phyloP scores from a whole-genome alignment of 2,888 invertebrate genomes.

The Ormia ochracea region DNA sequence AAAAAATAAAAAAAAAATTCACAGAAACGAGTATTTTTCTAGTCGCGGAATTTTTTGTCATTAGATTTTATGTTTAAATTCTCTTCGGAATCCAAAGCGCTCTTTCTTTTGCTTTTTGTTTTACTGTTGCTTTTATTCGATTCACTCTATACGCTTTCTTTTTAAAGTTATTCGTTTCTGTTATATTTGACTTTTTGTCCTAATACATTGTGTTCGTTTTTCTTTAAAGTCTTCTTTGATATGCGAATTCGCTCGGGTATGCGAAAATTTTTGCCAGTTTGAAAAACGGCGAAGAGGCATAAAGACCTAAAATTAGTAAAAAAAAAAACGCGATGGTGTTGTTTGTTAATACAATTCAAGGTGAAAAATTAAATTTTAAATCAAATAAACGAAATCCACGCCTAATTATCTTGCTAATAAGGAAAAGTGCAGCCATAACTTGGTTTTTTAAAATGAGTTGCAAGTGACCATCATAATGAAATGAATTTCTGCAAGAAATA shows the following conservation, averaged over 20 bases:
- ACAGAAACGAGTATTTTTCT: conserved; percentile 58
- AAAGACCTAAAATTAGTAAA: conserved; percentile 57
- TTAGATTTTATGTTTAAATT: conserved; percentile 38
- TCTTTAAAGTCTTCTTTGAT: conserved; percentile 45
- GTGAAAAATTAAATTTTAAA: conserved; percentile 57
- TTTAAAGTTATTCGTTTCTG: conserved; percentile 4
- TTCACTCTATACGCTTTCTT: conserved; percentile 32
- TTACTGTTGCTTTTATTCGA: neutral
- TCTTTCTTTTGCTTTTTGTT: conserved; percentile 28
- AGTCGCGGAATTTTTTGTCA: conserved; percentile 60
- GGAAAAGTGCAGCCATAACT: neutral
- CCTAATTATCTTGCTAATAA: neutral
- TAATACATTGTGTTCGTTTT: conserved; percentile 28
- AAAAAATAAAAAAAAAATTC: conserved; percentile 21
- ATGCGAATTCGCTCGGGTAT: conserved; percentile 61
- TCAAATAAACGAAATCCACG: neutral
- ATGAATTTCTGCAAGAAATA: conserved; percentile 27
- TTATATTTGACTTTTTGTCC: conserved; percentile 24
- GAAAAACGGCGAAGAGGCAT: conserved; percentile 61
- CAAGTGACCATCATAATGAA: neutral
- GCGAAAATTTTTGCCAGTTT: conserved; percentile 63
- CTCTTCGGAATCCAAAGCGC: conserved; percentile 5
- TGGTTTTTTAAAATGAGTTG: neutral
- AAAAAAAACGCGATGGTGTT: conserved; percentile 61
- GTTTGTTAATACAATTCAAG: conserved; percentile 63